A percentile compares a stretch with the other conserved stretches of the same genome.
These are phyloP conservation scores for Alsophila aescularia DNA, from an alignment of 2,888 invertebrate species.

Conservation along the genomic window DNA sequence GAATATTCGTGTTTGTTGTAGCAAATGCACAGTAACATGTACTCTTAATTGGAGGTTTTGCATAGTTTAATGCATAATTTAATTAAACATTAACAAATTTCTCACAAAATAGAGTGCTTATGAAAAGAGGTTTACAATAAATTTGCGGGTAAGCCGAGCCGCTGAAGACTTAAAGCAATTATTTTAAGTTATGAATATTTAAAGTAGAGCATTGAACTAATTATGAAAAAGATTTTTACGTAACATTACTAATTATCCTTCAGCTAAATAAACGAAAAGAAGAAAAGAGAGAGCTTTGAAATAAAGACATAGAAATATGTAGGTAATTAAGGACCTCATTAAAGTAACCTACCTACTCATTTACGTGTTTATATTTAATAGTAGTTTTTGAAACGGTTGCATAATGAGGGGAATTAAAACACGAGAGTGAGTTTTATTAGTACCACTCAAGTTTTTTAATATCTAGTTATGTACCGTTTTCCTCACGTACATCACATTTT, in stretches of 20 bases:
- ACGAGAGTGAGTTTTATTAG: no score
- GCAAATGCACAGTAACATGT: conserved; percentile 43
- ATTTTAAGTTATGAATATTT: conserved; percentile 22
- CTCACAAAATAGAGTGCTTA: conserved; percentile 17
- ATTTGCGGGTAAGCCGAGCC: conserved; percentile 18
- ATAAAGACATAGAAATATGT: neutral
- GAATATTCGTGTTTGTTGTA: conserved; percentile 52
- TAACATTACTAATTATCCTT: conserved; percentile 1
- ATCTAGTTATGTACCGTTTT: no score
- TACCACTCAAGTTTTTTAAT: no score
- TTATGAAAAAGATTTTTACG: conserved; percentile 8
- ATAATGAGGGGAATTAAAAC: no score
- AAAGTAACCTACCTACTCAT: neutral
- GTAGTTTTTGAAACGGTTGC: no score
- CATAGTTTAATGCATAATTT: conserved; percentile 51
- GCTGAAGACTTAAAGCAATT: conserved; percentile 5
- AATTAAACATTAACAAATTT: conserved; percentile 28
- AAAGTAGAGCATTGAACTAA: conserved; percentile 2
- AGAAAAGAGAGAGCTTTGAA: neutral
- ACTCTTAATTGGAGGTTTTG: conserved; percentile 55
- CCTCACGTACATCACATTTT: no score
- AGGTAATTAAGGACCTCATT: neutral
- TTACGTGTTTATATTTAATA: neutral
- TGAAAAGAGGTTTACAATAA: conserved; percentile 22
- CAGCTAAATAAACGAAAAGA: neutral